phyloP scores from a whole-genome alignment of 2,113 vertebrate species.

The Parotia lawesii region DNA sequence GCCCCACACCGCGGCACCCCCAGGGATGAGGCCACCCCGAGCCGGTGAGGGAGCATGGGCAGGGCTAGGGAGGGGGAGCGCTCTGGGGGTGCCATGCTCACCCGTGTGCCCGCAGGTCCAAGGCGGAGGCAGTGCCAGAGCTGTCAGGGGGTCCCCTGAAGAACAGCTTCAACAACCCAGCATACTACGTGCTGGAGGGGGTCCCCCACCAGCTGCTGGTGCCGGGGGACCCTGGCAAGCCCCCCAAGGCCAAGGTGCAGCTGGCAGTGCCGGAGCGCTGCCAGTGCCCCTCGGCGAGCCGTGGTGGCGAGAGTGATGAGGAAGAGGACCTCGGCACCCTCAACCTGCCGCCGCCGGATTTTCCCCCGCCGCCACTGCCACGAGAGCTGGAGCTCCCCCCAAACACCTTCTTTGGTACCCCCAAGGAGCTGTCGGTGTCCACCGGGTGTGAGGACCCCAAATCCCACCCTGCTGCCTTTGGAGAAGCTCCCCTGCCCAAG shows the following conservation, averaged over 20 bases:
- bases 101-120: slow-evolving; percentile 67
- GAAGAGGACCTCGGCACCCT: slow-evolving; percentile 71
- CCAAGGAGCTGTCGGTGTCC: slow-evolving; percentile 1
- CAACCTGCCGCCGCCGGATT: slow-evolving; percentile 84
- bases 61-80: neutral
- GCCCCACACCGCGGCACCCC: slow-evolving; percentile 61
- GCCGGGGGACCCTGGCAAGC: slow-evolving; percentile 70
- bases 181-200: slow-evolving; percentile 94
- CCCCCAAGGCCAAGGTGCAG: slow-evolving; percentile 75
- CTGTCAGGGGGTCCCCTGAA: slow-evolving; percentile 74
- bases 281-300: slow-evolving; percentile 56
- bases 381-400: slow-evolving; percentile 75
- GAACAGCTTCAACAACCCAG: slow-evolving; percentile 97
- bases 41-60: slow-evolving; percentile 66
- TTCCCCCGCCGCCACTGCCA: slow-evolving; percentile 85
- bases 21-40: slow-evolving; percentile 75
- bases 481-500: slow-evolving; percentile 55
- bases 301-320: slow-evolving; percentile 81
- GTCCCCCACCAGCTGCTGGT: slow-evolving; percentile 88
- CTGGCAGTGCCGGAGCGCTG: slow-evolving; percentile 58
- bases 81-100: neutral
- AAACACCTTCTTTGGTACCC: slow-evolving; percentile 53
- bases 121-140: slow-evolving; percentile 75
- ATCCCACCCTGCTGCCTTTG: neutral
- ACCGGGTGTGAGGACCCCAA: neutral